A percentile compares a stretch with the other conserved stretches of the same genome.
These are phyloP conservation scores for Mamestra configurata DNA, from an alignment of 1,140 invertebrate genomes.

Conservation along the genomic window DNA sequence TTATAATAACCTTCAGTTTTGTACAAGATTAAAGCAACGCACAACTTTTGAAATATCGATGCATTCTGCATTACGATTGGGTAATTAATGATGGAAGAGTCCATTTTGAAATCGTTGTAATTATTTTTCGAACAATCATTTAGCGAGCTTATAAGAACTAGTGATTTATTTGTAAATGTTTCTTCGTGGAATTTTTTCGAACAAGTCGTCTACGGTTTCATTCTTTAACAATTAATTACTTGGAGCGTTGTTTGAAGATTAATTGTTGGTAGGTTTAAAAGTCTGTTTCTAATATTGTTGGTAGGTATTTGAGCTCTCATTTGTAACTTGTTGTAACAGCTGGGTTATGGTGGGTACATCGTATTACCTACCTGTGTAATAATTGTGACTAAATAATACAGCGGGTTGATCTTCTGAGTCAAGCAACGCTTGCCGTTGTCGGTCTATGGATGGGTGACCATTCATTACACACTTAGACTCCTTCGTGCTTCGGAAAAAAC, in stretches of 20 bases:
- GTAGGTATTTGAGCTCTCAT: too few relatives aligned
- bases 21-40: conserved; percentile 5
- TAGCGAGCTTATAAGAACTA: conserved; percentile 8
- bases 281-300: too few relatives aligned
- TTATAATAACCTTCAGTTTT: conserved; percentile 16
- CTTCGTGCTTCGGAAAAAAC: too few relatives aligned
- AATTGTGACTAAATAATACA: too few relatives aligned
- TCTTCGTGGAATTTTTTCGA: background rate
- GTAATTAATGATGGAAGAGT: conserved; percentile 40
- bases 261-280: background rate
- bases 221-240: background rate
- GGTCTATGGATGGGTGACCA: too few relatives aligned
- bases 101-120: conserved; percentile 39
- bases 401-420: too few relatives aligned
- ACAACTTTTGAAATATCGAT: conserved; percentile 25
- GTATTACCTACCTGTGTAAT: too few relatives aligned
- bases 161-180: conserved; percentile 2
- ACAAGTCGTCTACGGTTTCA: background rate
- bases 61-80: background rate
- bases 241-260: background rate
- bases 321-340: too few relatives aligned
- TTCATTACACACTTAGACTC: too few relatives aligned
- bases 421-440: too few relatives aligned
- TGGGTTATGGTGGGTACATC: too few relatives aligned
- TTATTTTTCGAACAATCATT: conserved; percentile 31